Evolutionary conservation across 2,888 invertebrate species (phyloP).

Genomic region (Disparrhopalites patrizii): DNA sequence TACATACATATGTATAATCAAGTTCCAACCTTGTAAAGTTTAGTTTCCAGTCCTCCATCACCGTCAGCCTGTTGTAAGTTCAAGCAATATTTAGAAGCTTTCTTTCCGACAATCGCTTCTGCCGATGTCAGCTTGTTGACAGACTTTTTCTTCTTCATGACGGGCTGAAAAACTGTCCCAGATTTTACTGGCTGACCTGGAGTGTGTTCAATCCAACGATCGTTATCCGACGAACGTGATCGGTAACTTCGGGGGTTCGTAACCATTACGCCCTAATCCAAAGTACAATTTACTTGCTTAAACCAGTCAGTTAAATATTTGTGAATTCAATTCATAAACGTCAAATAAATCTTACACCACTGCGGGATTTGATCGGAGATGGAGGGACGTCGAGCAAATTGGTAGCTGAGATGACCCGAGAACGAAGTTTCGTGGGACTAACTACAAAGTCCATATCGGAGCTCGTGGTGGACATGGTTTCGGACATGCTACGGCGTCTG

Average conservation of each 20-base stretch:
- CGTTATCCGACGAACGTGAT: constrained; percentile 72
- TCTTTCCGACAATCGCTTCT: constrained; percentile 60
- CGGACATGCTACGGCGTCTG: constrained; percentile 13
- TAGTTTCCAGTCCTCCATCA: constrained; percentile 89
- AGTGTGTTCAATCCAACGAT: constrained; percentile 84
- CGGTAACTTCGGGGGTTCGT: constrained; percentile 60
- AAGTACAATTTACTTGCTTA: no score
- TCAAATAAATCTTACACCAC: constrained; percentile 17
- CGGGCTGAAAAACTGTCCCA: constrained; percentile 86
- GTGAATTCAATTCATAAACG: not conserved
- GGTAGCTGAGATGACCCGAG: constrained; percentile 26
- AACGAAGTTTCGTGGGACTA: constrained; percentile 14
- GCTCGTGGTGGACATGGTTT: constrained; percentile 30
- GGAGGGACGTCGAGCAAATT: constrained; percentile 23
- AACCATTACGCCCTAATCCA: constrained; percentile 63
- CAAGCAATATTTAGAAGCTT: constrained; percentile 88
- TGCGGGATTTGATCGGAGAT: constrained; percentile 27
- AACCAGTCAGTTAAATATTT: no score
- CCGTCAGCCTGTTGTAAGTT: constrained; percentile 88
- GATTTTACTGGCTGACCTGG: constrained; percentile 61
- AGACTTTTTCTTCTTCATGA: constrained; percentile 70
- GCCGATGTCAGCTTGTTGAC: constrained; percentile 71
- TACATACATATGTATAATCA: not conserved
- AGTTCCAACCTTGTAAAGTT: constrained; percentile 69
- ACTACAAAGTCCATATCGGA: constrained; percentile 43